A percentile compares a stretch with the other conserved stretches of the same genome.
phyloP scores from a whole-genome alignment of 2,113 vertebrate species.

The Pogonocichla stellata region DNA sequence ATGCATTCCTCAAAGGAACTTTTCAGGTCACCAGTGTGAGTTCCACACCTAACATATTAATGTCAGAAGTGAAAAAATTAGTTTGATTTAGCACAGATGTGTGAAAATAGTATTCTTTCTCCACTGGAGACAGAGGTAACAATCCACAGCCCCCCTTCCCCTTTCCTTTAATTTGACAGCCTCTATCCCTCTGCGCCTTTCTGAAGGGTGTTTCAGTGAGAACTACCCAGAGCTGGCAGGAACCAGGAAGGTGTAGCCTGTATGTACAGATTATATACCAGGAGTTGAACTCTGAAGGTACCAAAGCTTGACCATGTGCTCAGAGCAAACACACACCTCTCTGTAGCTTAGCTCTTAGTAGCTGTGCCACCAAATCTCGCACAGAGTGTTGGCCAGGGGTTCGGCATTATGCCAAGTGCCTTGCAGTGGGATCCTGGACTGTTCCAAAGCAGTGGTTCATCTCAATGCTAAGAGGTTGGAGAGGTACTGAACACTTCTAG shows the following conservation, averaged over 20 bases:
- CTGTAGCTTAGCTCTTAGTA: neutral
- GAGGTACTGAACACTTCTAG: neutral
- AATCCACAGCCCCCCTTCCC: neutral
- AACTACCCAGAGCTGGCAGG: neutral
- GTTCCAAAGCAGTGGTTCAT: neutral
- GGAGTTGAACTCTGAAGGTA: neutral
- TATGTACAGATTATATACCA: neutral
- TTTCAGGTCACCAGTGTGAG: neutral
- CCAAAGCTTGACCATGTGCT: neutral
- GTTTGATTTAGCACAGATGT: neutral
- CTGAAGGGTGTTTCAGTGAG: neutral
- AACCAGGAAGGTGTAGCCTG: neutral
- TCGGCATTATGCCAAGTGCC: neutral
- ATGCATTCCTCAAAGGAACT: neutral
- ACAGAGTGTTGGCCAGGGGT: neutral
- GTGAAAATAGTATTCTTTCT: neutral
- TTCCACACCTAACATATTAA: conserved; percentile 14
- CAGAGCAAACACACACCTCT: neutral
- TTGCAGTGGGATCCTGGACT: neutral
- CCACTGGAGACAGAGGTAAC: neutral
- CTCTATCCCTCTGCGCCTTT: neutral
- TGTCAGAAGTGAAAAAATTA: neutral
- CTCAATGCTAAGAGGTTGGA: neutral
- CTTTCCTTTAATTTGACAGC: neutral
- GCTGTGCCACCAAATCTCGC: neutral